Evolutionary conservation across 2,113 vertebrate genomes (phyloP).

Genomic region (Microcebus lehilahytsara): DNA sequence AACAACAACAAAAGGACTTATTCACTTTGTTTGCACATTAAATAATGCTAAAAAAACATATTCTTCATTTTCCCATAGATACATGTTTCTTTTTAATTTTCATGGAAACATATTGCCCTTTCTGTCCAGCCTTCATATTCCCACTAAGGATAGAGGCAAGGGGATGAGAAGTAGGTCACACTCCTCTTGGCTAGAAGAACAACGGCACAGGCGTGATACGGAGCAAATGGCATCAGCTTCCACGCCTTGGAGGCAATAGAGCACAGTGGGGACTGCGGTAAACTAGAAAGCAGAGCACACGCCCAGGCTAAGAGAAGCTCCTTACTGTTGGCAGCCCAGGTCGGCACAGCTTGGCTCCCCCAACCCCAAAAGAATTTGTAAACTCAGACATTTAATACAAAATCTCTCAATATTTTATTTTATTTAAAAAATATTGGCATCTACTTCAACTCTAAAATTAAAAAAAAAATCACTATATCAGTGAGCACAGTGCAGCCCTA

Average conservation of each 20-base stretch:
- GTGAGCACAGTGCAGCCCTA: neutral
- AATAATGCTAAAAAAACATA: neutral
- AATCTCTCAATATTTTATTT: neutral
- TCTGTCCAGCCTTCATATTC: neutral
- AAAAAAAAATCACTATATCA: neutral
- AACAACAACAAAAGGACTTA: neutral
- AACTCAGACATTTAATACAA: neutral
- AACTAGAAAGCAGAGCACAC: neutral
- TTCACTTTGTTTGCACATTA: neutral
- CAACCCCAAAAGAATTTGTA: neutral
- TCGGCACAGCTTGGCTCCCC: neutral
- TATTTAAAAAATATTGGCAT: neutral
- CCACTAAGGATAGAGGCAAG: neutral
- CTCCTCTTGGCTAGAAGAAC: neutral
- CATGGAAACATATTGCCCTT: neutral
- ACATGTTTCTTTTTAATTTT: neutral
- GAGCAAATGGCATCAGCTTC: fast-evolving
- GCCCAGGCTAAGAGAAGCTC: neutral
- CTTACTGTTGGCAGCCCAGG: neutral
- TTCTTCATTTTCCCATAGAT: neutral
- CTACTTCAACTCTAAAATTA: neutral
- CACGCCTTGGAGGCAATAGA: neutral
- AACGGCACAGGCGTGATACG: neutral
- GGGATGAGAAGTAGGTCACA: neutral
- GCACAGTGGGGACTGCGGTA: neutral